phyloP scores from a whole-genome alignment of 2,113 vertebrate species.

The Tenebrosternarchus preto region DNA sequence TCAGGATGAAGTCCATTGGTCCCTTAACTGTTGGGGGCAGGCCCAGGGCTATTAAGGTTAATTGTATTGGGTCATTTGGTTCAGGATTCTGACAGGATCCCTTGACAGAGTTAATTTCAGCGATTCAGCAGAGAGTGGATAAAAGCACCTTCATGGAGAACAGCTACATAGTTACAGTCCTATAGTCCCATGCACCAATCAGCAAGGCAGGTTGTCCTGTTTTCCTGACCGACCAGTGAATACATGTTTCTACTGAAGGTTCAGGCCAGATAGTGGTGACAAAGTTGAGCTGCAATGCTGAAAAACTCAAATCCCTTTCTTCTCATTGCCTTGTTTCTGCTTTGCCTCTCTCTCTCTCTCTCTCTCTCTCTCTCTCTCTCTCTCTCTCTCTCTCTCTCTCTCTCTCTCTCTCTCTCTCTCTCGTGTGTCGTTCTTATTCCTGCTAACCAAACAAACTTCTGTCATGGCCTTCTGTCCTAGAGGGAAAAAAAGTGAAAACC shows the following conservation, averaged over 20 bases:
- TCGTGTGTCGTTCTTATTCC: constrained; percentile 1
- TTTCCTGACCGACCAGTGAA: neutral
- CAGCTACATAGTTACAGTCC: neutral
- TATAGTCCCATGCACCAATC: neutral
- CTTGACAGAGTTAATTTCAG: constrained; percentile 26
- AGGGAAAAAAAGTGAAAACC: constrained; percentile 18
- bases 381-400: neutral
- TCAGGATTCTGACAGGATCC: neutral
- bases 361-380: neutral
- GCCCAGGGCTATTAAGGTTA: constrained; percentile 19
- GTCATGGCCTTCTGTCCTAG: constrained; percentile 18
- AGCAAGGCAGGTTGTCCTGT: neutral
- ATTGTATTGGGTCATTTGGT: constrained; percentile 32
- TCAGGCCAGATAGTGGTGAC: neutral
- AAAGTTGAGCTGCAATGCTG: neutral
- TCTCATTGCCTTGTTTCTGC: neutral
- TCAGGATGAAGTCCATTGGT: constrained; percentile 24
- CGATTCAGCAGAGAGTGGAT: constrained; percentile 1
- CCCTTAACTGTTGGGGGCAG: constrained; percentile 6
- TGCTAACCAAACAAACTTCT: constrained; percentile 1
- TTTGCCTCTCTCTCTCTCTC: neutral
- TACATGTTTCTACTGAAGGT: neutral
- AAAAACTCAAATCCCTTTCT: neutral
- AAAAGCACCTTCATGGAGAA: neutral
- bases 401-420: neutral